These are phyloP conservation scores for Hartigia nigra DNA, from an alignment of 2,888 invertebrate genomes.

Conservation along the genomic window DNA sequence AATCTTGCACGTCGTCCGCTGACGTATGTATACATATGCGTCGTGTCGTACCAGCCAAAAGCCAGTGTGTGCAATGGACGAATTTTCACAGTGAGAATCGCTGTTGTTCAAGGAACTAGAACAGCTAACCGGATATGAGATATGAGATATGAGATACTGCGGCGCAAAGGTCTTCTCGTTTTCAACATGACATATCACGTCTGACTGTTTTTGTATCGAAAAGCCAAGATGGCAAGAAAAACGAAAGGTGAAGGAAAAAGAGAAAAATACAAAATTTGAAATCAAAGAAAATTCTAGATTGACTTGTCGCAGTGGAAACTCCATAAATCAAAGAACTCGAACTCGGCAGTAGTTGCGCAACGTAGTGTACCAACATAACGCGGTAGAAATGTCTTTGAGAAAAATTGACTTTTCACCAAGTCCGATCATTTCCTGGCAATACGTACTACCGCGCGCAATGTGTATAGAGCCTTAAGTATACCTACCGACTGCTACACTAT, in stretches of 20 bases:
- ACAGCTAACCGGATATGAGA: background rate
- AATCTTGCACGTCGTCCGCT: conserved; percentile 25
- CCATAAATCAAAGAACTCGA: background rate
- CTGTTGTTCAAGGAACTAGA: background rate
- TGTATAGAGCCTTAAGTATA: no score
- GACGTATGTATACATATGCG: background rate
- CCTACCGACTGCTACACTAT: no score
- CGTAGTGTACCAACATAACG: background rate
- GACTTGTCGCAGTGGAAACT: background rate
- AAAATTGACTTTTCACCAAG: background rate
- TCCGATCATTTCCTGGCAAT: no score
- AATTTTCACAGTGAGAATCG: background rate
- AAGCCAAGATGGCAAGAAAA: background rate
- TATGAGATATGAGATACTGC: no score
- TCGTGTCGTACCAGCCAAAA: background rate
- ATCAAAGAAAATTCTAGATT: background rate
- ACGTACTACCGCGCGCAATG: no score
- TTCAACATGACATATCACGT: background rate
- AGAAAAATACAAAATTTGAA: background rate
- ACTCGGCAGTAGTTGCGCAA: background rate
- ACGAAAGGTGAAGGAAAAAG: background rate
- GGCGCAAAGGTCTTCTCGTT: background rate
- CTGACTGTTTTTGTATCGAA: background rate
- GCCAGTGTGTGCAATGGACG: background rate
- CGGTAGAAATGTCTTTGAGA: background rate